phyloP scores from a whole-genome alignment of 2,113 vertebrate genomes.

The Bubo blakistoni region DNA sequence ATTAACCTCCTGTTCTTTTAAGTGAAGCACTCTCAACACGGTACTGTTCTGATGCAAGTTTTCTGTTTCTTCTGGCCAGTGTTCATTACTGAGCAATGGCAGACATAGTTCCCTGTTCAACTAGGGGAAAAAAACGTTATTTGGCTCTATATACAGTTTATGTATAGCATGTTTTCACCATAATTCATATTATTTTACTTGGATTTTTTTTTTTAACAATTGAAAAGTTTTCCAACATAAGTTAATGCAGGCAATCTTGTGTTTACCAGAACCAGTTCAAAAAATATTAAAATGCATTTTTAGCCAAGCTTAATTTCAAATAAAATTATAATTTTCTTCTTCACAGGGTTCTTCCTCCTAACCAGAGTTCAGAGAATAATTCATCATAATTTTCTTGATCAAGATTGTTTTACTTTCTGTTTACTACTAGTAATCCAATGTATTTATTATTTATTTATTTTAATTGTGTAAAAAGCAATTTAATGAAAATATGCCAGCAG shows the following conservation, averaged over 20 bases:
- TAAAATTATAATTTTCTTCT: background rate
- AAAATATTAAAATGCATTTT: background rate
- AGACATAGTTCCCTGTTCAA: background rate
- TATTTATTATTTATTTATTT: background rate
- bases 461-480: background rate
- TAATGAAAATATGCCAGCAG: background rate
- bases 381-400: background rate
- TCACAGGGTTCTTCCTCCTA: background rate
- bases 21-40: background rate
- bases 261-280: background rate
- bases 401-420: background rate
- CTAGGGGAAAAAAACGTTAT: rapidly evolving
- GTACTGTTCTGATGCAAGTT: background rate
- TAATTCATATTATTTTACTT: background rate
- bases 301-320: background rate
- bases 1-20: background rate
- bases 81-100: background rate
- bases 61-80: background rate
- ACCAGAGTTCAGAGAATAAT: background rate
- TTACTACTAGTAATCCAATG: background rate
- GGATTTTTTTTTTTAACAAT: background rate
- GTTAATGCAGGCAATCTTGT: background rate
- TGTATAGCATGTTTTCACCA: background rate
- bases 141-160: background rate
- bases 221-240: background rate